A percentile compares a stretch with the other conserved stretches of the same genome.
Evolutionary conservation across 2,797 vertebrate genomes (phyloP).

Genomic region (Pseudomugil tenellus): DNA sequence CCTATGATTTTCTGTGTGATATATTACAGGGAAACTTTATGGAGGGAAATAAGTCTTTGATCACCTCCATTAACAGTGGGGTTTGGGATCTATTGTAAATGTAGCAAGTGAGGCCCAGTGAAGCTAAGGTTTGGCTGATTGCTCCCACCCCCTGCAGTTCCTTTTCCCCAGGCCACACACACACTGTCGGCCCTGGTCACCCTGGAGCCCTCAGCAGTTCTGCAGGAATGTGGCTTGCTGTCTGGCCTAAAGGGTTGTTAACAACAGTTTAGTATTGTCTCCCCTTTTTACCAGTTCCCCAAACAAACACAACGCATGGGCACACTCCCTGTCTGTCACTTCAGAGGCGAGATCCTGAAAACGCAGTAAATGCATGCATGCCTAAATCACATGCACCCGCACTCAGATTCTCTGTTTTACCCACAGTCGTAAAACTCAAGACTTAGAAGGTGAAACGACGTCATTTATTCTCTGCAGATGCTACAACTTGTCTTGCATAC

Average conservation of each 20-base stretch:
- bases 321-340: conserved; percentile 71
- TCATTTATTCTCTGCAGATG: not conserved
- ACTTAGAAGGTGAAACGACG: too few relatives aligned
- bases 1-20: conserved; percentile 32
- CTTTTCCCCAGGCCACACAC: conserved; percentile 77
- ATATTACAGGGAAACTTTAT: conserved; percentile 29
- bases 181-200: conserved; percentile 64
- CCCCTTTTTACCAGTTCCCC: conserved; percentile 60
- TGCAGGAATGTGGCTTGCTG: conserved; percentile 79
- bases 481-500: not conserved
- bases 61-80: conserved; percentile 63
- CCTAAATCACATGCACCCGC: not conserved
- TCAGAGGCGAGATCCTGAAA: conserved; percentile 28
- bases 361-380: conserved; percentile 20
- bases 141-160: conserved; percentile 68
- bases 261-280: conserved; percentile 77
- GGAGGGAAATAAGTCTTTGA: conserved; percentile 60
- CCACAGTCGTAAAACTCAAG: not conserved
- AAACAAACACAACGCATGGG: conserved; percentile 76
- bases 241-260: conserved; percentile 78
- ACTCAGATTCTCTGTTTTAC: not conserved
- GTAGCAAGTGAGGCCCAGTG: conserved; percentile 31
- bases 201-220: conserved; percentile 60
- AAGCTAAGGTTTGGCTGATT: conserved; percentile 61
- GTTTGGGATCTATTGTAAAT: conserved; percentile 57